Percentiles rank a stretch among this genome's conserved stretches.
Evolutionary conservation across 2,113 vertebrate species (phyloP).

Genomic region (Zosterops pallidus): DNA sequence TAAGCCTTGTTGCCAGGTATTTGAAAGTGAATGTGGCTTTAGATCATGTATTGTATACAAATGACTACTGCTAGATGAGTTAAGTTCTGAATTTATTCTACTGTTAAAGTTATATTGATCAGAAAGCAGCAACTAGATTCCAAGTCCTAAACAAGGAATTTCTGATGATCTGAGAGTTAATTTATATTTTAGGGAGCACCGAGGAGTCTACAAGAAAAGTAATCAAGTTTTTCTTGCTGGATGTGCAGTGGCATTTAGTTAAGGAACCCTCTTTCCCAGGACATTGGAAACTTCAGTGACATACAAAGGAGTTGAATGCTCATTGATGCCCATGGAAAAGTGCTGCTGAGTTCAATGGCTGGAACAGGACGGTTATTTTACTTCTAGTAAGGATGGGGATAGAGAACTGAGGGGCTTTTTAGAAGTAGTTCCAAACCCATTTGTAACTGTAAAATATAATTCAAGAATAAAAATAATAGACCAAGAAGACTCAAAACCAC

Average conservation of each 20-base stretch:
- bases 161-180: background rate
- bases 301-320: background rate
- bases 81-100: background rate
- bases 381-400: background rate
- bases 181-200: background rate
- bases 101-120: conserved; percentile 23
- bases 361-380: background rate
- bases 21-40: background rate
- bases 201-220: background rate
- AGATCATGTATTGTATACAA: background rate
- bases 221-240: background rate
- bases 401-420: background rate
- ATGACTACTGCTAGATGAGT: background rate
- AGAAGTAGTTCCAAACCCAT: background rate
- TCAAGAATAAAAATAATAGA: background rate
- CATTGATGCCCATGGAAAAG: background rate
- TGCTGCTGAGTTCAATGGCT: background rate
- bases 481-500: background rate
- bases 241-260: background rate
- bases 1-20: background rate
- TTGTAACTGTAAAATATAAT: background rate
- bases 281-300: background rate
- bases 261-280: background rate
- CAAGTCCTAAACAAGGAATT: background rate
- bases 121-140: background rate